These are phyloP conservation scores for Lampropteryx suffumata DNA, from an alignment of 2,888 invertebrate species.

Conservation along the genomic window DNA sequence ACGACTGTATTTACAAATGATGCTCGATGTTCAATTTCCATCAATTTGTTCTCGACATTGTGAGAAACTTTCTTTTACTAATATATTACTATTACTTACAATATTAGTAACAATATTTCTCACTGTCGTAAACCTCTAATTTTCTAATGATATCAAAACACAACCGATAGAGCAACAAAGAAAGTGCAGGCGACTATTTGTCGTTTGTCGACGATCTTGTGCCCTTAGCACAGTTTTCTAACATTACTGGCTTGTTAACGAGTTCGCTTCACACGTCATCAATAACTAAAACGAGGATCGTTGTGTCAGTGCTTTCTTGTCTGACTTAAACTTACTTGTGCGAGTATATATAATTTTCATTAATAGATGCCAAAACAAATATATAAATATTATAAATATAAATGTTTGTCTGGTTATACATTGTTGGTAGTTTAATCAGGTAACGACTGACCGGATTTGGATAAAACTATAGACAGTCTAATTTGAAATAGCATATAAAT, in stretches of 20 bases:
- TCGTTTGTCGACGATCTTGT: conserved; percentile 33
- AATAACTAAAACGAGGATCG: too few species aligned
- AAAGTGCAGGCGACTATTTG: conserved; percentile 65
- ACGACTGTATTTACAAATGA: not conserved
- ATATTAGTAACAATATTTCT: conserved; percentile 69
- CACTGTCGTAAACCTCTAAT: conserved; percentile 65
- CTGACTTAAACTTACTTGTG: too few species aligned
- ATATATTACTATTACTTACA: conserved; percentile 49
- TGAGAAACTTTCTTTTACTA: conserved; percentile 59
- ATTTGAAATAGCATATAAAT: too few species aligned
- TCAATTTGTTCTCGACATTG: conserved; percentile 56
- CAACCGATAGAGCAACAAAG: conserved; percentile 76
- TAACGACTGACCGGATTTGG: too few species aligned
- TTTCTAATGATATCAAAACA: conserved; percentile 78
- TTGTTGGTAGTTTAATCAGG: too few species aligned
- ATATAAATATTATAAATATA: too few species aligned
- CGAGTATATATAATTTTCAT: too few species aligned
- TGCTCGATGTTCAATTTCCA: conserved; percentile 47
- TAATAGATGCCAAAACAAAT: too few species aligned
- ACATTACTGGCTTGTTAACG: not conserved
- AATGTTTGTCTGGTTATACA: too few species aligned
- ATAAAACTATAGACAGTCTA: too few species aligned
- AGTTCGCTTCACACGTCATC: not conserved
- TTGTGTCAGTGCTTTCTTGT: too few species aligned
- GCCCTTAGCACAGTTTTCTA: not conserved